Conservation (phyloP, 1,140 invertebrate species). For the Amyelois transitella region DNA sequence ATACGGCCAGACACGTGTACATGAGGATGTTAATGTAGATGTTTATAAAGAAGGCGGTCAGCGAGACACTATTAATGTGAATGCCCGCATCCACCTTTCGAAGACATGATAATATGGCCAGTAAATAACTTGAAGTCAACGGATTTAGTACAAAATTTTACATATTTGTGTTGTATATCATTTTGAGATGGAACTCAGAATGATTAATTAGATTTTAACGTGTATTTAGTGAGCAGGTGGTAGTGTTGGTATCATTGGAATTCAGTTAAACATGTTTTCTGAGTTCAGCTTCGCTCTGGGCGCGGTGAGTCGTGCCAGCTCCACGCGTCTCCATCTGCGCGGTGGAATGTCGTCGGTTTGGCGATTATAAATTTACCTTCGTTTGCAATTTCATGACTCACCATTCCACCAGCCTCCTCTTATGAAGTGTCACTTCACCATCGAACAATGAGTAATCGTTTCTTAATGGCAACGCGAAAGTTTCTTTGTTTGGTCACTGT, state of each 20-base stretch:
- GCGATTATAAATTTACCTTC: conserved; percentile 55
- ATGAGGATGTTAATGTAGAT: neutral
- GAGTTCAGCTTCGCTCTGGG: conserved; percentile 14
- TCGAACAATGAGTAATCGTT: conserved; percentile 1
- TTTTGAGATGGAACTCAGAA: neutral
- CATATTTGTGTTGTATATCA: neutral
- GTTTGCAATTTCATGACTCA: conserved; percentile 53
- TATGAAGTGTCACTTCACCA: conserved; percentile 14
- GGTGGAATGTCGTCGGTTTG: conserved; percentile 56
- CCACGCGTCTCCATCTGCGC: conserved; percentile 31
- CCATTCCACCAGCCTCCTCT: conserved; percentile 12
- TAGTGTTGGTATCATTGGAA: neutral
- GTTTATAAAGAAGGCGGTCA: conserved; percentile 23
- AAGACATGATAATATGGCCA: conserved; percentile 12
- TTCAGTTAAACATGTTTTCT: neutral
- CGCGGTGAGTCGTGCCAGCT: conserved; percentile 19
- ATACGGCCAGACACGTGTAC: conserved; percentile 8
- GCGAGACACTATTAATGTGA: conserved; percentile 11
- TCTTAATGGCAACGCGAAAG: conserved; percentile 6
- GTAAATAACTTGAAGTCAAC: conserved; percentile 13
- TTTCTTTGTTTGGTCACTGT: neutral
- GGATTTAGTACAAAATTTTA: conserved; percentile 7
- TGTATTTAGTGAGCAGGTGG: neutral
- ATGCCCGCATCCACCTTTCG: conserved; percentile 2
- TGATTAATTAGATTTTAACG: neutral